Conservation (phyloP, 2,888 invertebrate species). For the Sisyra nigra region DNA sequence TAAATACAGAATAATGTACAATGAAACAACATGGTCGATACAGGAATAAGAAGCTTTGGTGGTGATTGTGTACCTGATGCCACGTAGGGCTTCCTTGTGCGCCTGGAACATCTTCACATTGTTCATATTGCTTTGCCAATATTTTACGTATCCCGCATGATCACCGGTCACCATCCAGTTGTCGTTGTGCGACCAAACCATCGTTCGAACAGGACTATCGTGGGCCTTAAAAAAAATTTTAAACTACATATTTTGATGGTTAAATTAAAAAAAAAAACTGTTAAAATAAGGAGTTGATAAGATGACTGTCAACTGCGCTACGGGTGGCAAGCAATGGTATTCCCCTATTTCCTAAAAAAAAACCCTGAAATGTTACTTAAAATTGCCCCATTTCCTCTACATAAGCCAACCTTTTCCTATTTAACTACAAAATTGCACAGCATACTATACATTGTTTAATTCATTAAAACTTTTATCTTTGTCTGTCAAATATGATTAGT, state of each 20-base stretch:
- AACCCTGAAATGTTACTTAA: no score
- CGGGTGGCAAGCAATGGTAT: no score
- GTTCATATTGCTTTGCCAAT: constrained; percentile 99
- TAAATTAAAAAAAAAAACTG: no score
- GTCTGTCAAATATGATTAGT: no score
- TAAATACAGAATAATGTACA: constrained; percentile 6
- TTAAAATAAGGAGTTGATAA: no score
- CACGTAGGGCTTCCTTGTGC: constrained; percentile 98
- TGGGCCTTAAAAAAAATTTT: constrained; percentile 59
- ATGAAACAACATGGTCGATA: neutral
- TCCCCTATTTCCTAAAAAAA: no score
- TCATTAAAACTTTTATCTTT: no score
- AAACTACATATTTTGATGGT: neutral
- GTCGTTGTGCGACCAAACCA: constrained; percentile 99
- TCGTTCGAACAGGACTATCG: constrained; percentile 94
- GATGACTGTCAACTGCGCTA: no score
- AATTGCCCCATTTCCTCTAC: no score
- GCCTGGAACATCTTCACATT: constrained; percentile 99
- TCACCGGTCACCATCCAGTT: constrained; percentile 99
- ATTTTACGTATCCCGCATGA: constrained; percentile 96
- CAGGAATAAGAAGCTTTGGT: constrained; percentile 5
- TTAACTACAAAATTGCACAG: no score
- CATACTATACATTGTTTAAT: no score
- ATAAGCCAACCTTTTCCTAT: no score
- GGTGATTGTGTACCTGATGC: constrained; percentile 65